Percentiles rank a stretch among this genome's conserved stretches.
phyloP scores from a whole-genome alignment of 2,113 vertebrate species.

The Ctenomys sociabilis region DNA sequence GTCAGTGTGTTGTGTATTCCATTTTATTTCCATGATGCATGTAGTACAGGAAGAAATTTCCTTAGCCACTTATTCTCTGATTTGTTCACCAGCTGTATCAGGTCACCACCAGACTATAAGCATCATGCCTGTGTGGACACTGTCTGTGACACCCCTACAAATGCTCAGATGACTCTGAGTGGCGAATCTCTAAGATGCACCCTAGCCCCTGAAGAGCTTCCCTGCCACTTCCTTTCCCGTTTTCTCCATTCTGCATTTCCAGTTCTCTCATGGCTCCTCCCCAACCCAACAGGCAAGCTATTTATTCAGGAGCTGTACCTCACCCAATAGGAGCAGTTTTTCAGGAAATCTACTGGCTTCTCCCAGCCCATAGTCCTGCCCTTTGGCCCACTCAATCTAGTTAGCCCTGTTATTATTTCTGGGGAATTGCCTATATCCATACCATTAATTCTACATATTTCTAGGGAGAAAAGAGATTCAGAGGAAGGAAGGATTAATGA shows the following conservation, averaged over 20 bases:
- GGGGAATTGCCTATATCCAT: neutral
- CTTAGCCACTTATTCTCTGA: neutral
- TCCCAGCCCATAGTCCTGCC: neutral
- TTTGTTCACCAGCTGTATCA: neutral
- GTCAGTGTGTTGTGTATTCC: neutral
- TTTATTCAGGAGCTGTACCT: constrained; percentile 11
- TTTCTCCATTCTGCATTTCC: neutral
- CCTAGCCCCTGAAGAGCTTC: neutral
- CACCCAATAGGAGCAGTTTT: constrained; percentile 1
- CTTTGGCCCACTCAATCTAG: neutral
- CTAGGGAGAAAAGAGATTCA: neutral
- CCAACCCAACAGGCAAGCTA: neutral
- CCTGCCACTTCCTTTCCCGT: neutral
- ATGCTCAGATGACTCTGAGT: neutral
- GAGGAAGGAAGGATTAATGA: constrained; percentile 64
- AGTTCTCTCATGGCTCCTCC: neutral
- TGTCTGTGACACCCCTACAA: neutral
- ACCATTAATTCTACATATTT: constrained; percentile 50
- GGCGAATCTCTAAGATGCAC: neutral
- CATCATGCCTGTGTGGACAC: accelerated
- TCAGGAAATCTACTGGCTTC: constrained; percentile 13
- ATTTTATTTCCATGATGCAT: neutral
- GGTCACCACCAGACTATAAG: neutral
- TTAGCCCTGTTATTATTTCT: constrained; percentile 54
- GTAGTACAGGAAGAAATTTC: neutral